Conservation (phyloP, 2,113 vertebrate species). For the Caretta caretta region DNA sequence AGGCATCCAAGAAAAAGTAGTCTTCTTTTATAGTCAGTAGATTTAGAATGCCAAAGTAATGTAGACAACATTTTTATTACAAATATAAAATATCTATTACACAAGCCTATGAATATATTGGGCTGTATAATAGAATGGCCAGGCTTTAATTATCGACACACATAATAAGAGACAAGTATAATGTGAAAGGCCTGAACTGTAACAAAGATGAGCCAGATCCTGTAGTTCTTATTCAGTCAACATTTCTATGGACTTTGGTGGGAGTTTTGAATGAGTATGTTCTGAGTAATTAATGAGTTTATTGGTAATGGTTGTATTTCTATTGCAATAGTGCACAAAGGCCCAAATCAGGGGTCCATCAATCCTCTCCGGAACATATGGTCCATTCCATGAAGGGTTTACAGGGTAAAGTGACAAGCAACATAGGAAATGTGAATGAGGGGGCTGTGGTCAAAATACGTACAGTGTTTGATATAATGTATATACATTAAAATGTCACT, state of each 20-base stretch:
- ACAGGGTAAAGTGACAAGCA: background rate
- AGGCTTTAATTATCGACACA: background rate
- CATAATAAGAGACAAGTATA: background rate
- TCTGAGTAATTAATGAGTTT: conserved; percentile 7
- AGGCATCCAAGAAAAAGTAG: background rate
- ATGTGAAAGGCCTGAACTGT: background rate
- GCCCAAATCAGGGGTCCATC: background rate
- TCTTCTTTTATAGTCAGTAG: background rate
- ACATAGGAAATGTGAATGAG: background rate
- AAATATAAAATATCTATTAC: conserved; percentile 5
- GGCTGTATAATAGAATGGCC: background rate
- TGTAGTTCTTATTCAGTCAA: background rate
- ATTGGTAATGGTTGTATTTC: background rate
- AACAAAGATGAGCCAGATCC: background rate
- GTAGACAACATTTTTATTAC: background rate
- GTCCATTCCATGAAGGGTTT: accelerated
- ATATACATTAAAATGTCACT: background rate
- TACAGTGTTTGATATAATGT: accelerated
- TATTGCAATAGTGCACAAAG: background rate
- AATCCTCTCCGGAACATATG: background rate
- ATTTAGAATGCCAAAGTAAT: background rate
- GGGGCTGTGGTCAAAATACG: background rate
- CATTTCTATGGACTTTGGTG: background rate
- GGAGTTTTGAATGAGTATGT: background rate
- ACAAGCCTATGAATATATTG: background rate